Evolutionary conservation across 2,113 vertebrate species (phyloP).

Genomic region (Onychostruthus taczanowskii): DNA sequence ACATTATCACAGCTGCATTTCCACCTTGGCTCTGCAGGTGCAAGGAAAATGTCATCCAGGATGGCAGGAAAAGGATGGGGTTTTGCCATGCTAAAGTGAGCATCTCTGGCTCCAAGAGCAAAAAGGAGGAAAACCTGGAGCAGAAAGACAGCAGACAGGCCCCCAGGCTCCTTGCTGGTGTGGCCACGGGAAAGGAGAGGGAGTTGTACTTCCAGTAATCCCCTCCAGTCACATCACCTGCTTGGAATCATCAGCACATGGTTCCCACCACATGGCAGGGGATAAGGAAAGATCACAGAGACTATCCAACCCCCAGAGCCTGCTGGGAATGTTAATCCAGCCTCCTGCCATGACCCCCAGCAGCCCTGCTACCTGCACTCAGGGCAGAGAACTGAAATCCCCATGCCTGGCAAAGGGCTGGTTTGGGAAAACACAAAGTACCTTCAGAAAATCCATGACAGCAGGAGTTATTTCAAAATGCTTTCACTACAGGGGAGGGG

Average conservation of each 20-base stretch:
- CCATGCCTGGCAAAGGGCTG: neutral
- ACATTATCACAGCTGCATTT: neutral
- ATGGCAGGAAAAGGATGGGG: neutral
- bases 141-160: neutral
- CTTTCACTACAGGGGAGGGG: neutral
- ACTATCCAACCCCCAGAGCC: neutral
- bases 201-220: neutral
- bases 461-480: neutral
- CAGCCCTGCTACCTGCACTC: fast-evolving
- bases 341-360: neutral
- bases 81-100: neutral
- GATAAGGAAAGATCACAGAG: neutral
- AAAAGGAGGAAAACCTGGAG: neutral
- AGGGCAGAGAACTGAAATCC: neutral
- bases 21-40: neutral
- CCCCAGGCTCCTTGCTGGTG: neutral
- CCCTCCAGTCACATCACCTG: neutral
- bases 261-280: neutral
- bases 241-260: neutral
- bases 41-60: neutral
- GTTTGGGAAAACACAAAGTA: neutral
- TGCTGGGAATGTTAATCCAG: neutral
- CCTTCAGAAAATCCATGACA: neutral
- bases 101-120: neutral
- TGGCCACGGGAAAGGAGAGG: neutral